A percentile compares a stretch with the other conserved stretches of the same genome.
These are phyloP conservation scores for Sylvicapra grimmia DNA, from an alignment of 2,113 vertebrate species.

Conservation along the genomic window DNA sequence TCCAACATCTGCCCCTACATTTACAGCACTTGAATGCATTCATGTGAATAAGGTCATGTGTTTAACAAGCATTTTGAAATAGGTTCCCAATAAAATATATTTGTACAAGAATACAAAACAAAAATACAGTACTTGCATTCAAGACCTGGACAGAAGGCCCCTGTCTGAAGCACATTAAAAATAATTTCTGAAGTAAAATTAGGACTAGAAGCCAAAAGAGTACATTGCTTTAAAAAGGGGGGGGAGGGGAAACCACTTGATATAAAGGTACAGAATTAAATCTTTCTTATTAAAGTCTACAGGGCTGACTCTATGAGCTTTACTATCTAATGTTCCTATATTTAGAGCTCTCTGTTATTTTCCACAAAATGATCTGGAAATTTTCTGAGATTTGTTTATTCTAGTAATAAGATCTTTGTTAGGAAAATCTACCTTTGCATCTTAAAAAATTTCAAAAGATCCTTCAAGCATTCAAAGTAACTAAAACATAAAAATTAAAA, in stretches of 20 bases:
- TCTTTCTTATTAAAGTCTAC: slow-evolving; percentile 14
- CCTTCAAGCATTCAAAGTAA: background rate
- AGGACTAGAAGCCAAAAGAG: too few relatives aligned
- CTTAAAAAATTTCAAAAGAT: background rate
- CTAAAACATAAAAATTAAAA: slow-evolving; percentile 26
- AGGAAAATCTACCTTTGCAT: background rate
- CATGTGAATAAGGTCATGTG: slow-evolving; percentile 54
- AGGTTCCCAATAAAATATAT: slow-evolving; percentile 63
- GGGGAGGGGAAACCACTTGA: background rate
- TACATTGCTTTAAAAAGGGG: background rate
- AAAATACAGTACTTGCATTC: slow-evolving; percentile 57
- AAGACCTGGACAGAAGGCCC: slow-evolving; percentile 31
- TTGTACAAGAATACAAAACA: slow-evolving; percentile 52
- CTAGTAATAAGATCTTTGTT: background rate
- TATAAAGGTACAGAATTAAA: background rate
- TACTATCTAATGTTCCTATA: background rate
- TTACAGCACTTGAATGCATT: slow-evolving; percentile 62
- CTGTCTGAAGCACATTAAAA: slow-evolving; percentile 50
- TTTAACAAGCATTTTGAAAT: slow-evolving; percentile 66
- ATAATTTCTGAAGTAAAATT: too few relatives aligned
- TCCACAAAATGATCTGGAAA: slow-evolving; percentile 35
- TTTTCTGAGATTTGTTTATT: slow-evolving; percentile 24
- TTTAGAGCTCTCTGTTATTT: slow-evolving; percentile 46
- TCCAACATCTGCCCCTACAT: slow-evolving; percentile 43
- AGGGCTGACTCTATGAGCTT: background rate